Evolutionary conservation across 1,140 invertebrate species (phyloP).

Genomic region (Thaumatotibia leucotreta): DNA sequence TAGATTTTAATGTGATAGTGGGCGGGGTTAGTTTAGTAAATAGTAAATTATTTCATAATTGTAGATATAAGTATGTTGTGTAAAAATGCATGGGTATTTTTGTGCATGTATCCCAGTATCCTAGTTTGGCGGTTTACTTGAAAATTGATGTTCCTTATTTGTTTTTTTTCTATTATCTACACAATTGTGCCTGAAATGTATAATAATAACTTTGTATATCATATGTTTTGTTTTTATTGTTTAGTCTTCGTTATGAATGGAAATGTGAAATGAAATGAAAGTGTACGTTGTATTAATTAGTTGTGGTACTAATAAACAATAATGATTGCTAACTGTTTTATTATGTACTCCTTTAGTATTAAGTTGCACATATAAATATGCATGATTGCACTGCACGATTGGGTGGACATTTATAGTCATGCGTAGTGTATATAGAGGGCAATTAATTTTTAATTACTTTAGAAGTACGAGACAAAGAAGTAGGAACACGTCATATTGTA

Average conservation of each 20-base stretch:
- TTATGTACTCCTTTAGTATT: not conserved
- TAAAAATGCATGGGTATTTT: constrained; percentile 13
- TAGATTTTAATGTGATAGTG: constrained; percentile 2
- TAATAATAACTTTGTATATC: not conserved
- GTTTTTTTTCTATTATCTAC: not conserved
- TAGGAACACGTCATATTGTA: too few relatives aligned
- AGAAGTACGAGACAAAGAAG: too few relatives aligned
- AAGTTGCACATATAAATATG: not conserved
- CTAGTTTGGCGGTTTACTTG: not conserved
- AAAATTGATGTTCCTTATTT: not conserved
- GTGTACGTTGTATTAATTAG: constrained; percentile 11
- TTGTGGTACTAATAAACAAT: constrained; percentile 1
- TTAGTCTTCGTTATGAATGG: not conserved
- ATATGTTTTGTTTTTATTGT: not conserved
- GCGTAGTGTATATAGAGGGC: too few relatives aligned
- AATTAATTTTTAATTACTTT: too few relatives aligned
- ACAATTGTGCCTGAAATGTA: not conserved
- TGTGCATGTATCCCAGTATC: constrained; percentile 13
- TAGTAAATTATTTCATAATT: constrained; percentile 14
- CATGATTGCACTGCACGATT: constrained; percentile 4
- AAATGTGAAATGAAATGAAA: not conserved
- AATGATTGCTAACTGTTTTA: not conserved
- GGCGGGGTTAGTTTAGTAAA: constrained; percentile 4
- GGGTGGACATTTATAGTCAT: too few relatives aligned
- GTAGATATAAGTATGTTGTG: not conserved